Evolutionary conservation across 2,888 invertebrate species (phyloP).

Genomic region (Drosophila paucipuncta): DNA sequence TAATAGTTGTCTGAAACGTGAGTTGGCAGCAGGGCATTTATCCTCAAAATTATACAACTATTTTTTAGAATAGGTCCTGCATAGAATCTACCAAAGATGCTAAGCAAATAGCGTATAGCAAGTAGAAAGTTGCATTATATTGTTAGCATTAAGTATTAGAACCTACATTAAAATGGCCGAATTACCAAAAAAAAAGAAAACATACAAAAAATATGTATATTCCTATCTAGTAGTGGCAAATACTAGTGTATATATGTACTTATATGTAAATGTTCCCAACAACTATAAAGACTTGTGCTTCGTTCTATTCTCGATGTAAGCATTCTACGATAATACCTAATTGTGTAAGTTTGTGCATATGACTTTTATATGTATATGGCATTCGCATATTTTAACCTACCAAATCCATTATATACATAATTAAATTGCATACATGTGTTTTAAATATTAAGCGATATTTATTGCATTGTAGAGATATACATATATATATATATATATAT

Average conservation of each 20-base stretch:
- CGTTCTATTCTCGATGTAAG: slow-evolving; percentile 75
- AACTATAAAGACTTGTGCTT: slow-evolving; percentile 81
- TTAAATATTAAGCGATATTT: slow-evolving; percentile 41
- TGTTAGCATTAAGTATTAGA: slow-evolving; percentile 27
- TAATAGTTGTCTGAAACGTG: slow-evolving; percentile 11
- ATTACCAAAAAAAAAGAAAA: not conserved
- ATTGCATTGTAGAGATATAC: slow-evolving; percentile 41
- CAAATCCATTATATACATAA: slow-evolving; percentile 13
- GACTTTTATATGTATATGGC: slow-evolving; percentile 50
- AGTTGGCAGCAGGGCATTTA: slow-evolving; percentile 4
- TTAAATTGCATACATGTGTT: slow-evolving; percentile 1
- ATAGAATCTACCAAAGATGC: slow-evolving; percentile 6
- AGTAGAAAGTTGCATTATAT: slow-evolving; percentile 11
- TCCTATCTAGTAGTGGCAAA: slow-evolving; percentile 32
- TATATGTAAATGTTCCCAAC: slow-evolving; percentile 69
- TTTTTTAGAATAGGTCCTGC: slow-evolving; percentile 29
- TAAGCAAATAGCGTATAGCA: slow-evolving; percentile 14
- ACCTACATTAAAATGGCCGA: slow-evolving; percentile 14
- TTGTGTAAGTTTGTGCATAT: slow-evolving; percentile 59
- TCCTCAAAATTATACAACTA: slow-evolving; percentile 17
- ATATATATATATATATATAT: slow-evolving; percentile 2
- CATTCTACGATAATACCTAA: slow-evolving; percentile 66
- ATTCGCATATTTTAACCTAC: slow-evolving; percentile 47
- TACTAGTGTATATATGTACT: slow-evolving; percentile 60
- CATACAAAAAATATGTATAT: slow-evolving; percentile 52